Conservation (phyloP, 2,888 invertebrate species). For the Hypomecis atomaria region DNA sequence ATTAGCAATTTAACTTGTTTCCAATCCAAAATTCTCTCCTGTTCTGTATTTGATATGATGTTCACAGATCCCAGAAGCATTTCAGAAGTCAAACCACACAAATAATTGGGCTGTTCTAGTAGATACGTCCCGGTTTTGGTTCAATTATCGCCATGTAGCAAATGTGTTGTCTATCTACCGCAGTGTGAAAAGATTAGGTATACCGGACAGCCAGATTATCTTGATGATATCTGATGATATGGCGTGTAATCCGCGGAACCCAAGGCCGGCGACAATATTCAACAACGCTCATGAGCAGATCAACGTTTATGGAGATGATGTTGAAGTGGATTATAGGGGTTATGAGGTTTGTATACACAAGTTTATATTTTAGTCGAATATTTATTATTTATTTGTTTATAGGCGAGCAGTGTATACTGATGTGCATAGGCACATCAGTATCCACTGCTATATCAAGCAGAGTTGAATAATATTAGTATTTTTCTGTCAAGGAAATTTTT, state of each 20-base stretch:
- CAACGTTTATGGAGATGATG: slow-evolving; percentile 99
- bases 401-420: too few relatives aligned
- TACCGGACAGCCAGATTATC: slow-evolving; percentile 99
- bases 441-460: too few relatives aligned
- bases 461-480: too few relatives aligned
- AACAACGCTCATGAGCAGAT: slow-evolving; percentile 99
- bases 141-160: slow-evolving; percentile 99
- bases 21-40: background rate
- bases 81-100: slow-evolving; percentile 91
- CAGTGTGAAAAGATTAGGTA: slow-evolving; percentile 98
- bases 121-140: slow-evolving; percentile 99
- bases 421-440: too few relatives aligned
- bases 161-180: slow-evolving; percentile 99
- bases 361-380: too few relatives aligned
- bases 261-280: slow-evolving; percentile 98
- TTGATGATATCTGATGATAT: slow-evolving; percentile 99
- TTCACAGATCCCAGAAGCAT: slow-evolving; percentile 79
- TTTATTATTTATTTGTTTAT: too few relatives aligned
- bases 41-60: slow-evolving; percentile 29
- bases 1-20: background rate
- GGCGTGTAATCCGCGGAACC: slow-evolving; percentile 99
- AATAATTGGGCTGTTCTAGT: slow-evolving; percentile 99
- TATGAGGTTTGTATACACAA: slow-evolving; percentile 88
- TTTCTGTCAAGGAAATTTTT: too few relatives aligned
- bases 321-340: slow-evolving; percentile 99